Evolutionary conservation across 2,888 invertebrate genomes (phyloP).

Genomic region (Leptarthrus brevirostris): DNA sequence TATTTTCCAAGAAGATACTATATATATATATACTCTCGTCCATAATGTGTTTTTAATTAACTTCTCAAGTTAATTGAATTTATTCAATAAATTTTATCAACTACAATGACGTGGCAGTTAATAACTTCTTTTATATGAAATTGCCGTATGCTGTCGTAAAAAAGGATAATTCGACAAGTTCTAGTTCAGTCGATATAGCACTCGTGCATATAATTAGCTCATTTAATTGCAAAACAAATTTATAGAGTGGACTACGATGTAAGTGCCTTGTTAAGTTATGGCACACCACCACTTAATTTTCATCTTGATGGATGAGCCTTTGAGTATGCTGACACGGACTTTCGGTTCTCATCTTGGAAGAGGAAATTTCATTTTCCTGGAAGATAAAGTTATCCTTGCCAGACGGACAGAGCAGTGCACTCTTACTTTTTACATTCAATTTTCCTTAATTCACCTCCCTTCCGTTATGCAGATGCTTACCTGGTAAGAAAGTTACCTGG

Average conservation of each 20-base stretch:
- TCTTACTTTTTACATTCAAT: slow-evolving; percentile 46
- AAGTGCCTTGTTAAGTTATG: slow-evolving; percentile 1
- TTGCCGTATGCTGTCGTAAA: too few relatives aligned
- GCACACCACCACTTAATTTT: slow-evolving; percentile 30
- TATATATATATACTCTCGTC: too few relatives aligned
- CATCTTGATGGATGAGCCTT: slow-evolving; percentile 28
- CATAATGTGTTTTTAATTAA: too few relatives aligned
- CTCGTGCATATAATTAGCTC: slow-evolving; percentile 12
- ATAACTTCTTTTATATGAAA: too few relatives aligned
- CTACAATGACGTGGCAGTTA: too few relatives aligned
- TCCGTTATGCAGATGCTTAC: slow-evolving; percentile 37
- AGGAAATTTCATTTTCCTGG: slow-evolving; percentile 26
- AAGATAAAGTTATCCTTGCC: slow-evolving; percentile 29
- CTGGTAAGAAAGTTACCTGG: slow-evolving; percentile 35
- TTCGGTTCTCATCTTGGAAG: slow-evolving; percentile 5
- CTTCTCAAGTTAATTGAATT: too few relatives aligned
- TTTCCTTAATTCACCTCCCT: slow-evolving; percentile 41
- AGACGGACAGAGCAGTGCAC: slow-evolving; percentile 15
- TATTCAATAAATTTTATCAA: too few relatives aligned
- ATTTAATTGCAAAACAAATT: slow-evolving; percentile 29
- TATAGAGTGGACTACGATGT: slow-evolving; percentile 4
- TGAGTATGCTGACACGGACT: slow-evolving; percentile 35
- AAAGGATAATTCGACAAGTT: too few relatives aligned
- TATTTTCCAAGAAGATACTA: too few relatives aligned
- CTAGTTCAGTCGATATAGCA: too few relatives aligned